Evolutionary conservation across 2,888 invertebrate genomes (phyloP).

Genomic region (Pollenia griseotomentosa): DNA sequence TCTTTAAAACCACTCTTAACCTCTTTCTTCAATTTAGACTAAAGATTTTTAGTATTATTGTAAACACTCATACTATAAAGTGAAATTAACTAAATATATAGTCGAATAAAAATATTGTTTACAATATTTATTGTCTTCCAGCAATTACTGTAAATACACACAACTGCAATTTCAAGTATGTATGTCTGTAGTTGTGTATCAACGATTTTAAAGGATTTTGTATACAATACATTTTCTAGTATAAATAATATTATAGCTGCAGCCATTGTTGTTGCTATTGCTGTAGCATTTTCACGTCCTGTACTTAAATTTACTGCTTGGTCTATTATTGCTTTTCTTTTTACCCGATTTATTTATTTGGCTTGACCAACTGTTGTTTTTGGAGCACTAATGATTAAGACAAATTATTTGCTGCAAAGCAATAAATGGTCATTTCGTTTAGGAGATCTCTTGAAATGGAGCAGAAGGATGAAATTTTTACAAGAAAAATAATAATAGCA

Average conservation of each 20-base stretch:
- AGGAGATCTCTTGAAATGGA: neutral
- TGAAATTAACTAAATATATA: neutral
- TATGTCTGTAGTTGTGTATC: neutral
- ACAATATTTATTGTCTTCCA: slow-evolving; percentile 10
- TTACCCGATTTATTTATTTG: slow-evolving; percentile 1
- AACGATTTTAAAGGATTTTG: neutral
- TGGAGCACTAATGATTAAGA: slow-evolving; percentile 33
- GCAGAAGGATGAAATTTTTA: neutral
- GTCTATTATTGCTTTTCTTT: slow-evolving; percentile 13
- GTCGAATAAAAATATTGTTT: neutral
- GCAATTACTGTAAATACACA: neutral
- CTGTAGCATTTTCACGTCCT: neutral
- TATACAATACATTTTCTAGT: neutral
- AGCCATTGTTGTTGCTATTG: neutral
- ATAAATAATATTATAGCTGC: slow-evolving; percentile 7
- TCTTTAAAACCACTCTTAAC: neutral
- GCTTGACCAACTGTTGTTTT: slow-evolving; percentile 21
- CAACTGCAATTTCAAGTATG: neutral
- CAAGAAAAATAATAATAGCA: neutral
- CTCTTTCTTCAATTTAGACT: neutral
- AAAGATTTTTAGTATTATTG: slow-evolving; percentile 9
- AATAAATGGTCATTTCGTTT: slow-evolving; percentile 36
- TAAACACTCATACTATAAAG: neutral
- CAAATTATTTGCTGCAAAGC: slow-evolving; percentile 49
- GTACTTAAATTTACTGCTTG: slow-evolving; percentile 28